Conservation (phyloP, 2,888 invertebrate genomes). For the Mythimna loreyi region DNA sequence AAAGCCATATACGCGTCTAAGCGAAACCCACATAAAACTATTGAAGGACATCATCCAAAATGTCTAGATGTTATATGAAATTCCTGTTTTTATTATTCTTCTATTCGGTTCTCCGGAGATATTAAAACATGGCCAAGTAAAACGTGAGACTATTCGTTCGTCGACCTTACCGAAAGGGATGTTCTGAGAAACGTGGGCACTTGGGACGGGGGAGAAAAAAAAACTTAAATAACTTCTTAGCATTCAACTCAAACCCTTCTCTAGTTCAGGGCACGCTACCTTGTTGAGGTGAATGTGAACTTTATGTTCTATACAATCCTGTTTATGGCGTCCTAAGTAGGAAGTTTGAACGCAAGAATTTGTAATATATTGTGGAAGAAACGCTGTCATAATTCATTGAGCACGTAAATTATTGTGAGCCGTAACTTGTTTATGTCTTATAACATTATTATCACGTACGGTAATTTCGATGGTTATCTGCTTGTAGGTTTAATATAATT, state of each 20-base stretch:
- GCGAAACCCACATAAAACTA: conserved; percentile 23
- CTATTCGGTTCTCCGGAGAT: conserved; percentile 21
- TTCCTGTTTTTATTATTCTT: conserved; percentile 34
- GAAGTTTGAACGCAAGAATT: conserved; percentile 20
- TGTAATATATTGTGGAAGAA: conserved; percentile 11
- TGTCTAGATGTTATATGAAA: conserved; percentile 29
- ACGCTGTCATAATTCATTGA: conserved; percentile 15
- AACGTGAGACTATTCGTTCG: conserved; percentile 44
- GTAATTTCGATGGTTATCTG: background rate
- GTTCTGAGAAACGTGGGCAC: conserved; percentile 26
- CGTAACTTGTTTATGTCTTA: conserved; percentile 13
- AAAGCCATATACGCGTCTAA: conserved; percentile 1
- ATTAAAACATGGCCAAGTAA: conserved; percentile 37
- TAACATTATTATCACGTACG: conserved; percentile 28
- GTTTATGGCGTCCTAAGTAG: conserved; percentile 38
- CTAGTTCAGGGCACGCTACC: conserved; percentile 41
- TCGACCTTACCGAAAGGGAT: conserved; percentile 43
- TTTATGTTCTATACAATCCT: conserved; percentile 38
- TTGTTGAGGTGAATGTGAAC: conserved; percentile 42
- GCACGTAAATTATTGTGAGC: conserved; percentile 29
- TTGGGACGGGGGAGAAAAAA: conserved; percentile 31
- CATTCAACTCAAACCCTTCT: conserved; percentile 61
- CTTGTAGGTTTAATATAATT: background rate
- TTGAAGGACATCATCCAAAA: conserved; percentile 27
- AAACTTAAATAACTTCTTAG: conserved; percentile 40